Evolutionary conservation across 1,140 invertebrate species (phyloP).

Genomic region (Wasmannia auropunctata): DNA sequence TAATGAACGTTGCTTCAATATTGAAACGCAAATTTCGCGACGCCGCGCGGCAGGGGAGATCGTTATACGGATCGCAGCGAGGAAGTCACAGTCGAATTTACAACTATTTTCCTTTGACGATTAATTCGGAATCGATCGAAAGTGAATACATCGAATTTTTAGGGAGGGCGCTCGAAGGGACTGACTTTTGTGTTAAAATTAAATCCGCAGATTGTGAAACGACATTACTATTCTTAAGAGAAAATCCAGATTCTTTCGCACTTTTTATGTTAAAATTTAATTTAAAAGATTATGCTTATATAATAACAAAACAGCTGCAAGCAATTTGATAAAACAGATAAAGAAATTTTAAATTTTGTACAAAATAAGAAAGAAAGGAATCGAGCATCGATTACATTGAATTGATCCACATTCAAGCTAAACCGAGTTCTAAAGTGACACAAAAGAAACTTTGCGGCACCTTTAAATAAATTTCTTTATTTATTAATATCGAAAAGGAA

Average conservation of each 20-base stretch:
- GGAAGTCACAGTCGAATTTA: conserved; percentile 1
- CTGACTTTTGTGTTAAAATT: background rate
- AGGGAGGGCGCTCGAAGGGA: too few relatives aligned
- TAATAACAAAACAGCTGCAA: background rate
- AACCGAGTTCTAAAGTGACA: background rate
- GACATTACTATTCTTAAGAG: background rate
- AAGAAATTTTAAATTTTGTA: too few relatives aligned
- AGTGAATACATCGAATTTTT: conserved; percentile 1
- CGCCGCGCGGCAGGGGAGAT: background rate
- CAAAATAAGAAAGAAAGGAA: background rate
- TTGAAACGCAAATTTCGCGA: background rate
- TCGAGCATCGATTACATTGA: background rate
- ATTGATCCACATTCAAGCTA: background rate
- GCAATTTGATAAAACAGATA: background rate
- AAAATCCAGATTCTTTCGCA: background rate
- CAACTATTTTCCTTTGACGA: background rate
- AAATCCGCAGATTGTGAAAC: background rate
- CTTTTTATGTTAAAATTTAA: background rate
- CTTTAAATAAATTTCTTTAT: background rate
- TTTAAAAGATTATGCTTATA: background rate
- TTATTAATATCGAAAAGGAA: background rate
- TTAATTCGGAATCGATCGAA: conserved; percentile 10
- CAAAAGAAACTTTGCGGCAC: background rate
- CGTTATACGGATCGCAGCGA: background rate
- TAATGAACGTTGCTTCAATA: conserved; percentile 18